A percentile compares a stretch with the other conserved stretches of the same genome.
Conservation (phyloP, 2,797 vertebrate genomes). For the Leuciscus waleckii region DNA sequence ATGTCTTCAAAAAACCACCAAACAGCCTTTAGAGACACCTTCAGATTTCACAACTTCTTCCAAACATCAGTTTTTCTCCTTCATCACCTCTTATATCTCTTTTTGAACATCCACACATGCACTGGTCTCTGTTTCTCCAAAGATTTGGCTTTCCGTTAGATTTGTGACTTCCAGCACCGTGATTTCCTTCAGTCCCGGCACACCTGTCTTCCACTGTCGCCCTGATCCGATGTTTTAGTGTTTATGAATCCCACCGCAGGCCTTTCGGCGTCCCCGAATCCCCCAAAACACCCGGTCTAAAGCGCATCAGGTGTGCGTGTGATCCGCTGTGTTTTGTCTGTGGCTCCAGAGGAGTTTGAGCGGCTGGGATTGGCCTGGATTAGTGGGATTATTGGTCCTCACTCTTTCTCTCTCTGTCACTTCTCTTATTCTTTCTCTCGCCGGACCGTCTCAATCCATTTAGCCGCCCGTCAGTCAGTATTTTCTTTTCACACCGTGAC, state of each 20-base stretch:
- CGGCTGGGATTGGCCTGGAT: slow-evolving; percentile 41
- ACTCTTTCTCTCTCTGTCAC: neutral
- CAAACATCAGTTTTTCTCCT: neutral
- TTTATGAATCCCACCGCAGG: neutral
- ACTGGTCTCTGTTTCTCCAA: neutral
- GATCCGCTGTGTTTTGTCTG: slow-evolving; percentile 15
- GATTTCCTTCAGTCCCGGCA: neutral
- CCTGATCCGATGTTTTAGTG: neutral
- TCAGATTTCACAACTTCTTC: neutral
- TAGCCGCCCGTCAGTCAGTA: neutral
- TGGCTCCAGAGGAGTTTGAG: neutral
- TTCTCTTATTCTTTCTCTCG: slow-evolving; percentile 9
- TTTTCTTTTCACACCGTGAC: neutral
- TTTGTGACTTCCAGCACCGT: neutral
- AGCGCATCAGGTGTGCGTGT: slow-evolving; percentile 1
- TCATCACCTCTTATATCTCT: neutral
- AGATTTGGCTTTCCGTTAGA: neutral
- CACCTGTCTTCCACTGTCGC: neutral
- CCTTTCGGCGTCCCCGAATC: neutral
- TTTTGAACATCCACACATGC: neutral
- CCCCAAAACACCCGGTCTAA: neutral
- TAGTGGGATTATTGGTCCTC: slow-evolving; percentile 35
- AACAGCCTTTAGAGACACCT: neutral
- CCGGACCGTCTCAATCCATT: slow-evolving; percentile 7
- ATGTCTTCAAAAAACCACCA: neutral